These are phyloP conservation scores for Agrenia bidenticulata DNA, from an alignment of 2,888 invertebrate species.

Conservation along the genomic window DNA sequence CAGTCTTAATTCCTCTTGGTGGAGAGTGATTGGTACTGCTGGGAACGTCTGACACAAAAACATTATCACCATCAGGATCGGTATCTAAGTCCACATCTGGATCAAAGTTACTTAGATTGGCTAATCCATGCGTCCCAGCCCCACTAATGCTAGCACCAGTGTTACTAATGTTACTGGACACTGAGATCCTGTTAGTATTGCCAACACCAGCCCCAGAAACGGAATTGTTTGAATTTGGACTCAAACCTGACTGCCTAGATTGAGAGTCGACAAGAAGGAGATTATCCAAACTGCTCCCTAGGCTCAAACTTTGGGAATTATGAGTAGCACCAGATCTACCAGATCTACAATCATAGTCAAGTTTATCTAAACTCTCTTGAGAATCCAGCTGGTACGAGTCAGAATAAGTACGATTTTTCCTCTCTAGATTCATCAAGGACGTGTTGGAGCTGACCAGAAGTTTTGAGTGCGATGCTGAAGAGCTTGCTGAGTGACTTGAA, in stretches of 20 bases:
- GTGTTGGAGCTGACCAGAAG: slow-evolving; percentile 10
- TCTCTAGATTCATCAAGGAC: not conserved
- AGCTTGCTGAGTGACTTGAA: slow-evolving; percentile 27
- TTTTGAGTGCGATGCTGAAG: slow-evolving; percentile 22
- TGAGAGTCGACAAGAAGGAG: slow-evolving; percentile 49
- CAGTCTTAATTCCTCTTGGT: slow-evolving; percentile 14
- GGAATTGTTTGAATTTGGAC: slow-evolving; percentile 46
- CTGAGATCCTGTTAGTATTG: slow-evolving; percentile 34
- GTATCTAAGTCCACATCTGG: slow-evolving; percentile 48
- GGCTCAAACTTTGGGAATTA: slow-evolving; percentile 39
- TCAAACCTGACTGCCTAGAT: slow-evolving; percentile 47
- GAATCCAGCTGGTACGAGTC: slow-evolving; percentile 46
- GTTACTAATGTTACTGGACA: slow-evolving; percentile 19
- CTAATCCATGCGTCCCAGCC: slow-evolving; percentile 14
- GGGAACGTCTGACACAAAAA: slow-evolving; percentile 35
- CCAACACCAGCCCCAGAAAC: slow-evolving; percentile 30
- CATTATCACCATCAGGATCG: slow-evolving; percentile 43
- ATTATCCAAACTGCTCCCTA: slow-evolving; percentile 50
- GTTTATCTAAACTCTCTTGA: slow-evolving; percentile 21
- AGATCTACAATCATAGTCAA: slow-evolving; percentile 25
- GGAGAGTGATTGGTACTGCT: not conserved
- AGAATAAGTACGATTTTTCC: slow-evolving; percentile 40
- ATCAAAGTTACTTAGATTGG: slow-evolving; percentile 36
- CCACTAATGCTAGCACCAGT: slow-evolving; percentile 20
- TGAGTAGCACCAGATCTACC: slow-evolving; percentile 39